Conservation (phyloP, 2,797 vertebrate genomes). For the Taeniopygia guttata region DNA sequence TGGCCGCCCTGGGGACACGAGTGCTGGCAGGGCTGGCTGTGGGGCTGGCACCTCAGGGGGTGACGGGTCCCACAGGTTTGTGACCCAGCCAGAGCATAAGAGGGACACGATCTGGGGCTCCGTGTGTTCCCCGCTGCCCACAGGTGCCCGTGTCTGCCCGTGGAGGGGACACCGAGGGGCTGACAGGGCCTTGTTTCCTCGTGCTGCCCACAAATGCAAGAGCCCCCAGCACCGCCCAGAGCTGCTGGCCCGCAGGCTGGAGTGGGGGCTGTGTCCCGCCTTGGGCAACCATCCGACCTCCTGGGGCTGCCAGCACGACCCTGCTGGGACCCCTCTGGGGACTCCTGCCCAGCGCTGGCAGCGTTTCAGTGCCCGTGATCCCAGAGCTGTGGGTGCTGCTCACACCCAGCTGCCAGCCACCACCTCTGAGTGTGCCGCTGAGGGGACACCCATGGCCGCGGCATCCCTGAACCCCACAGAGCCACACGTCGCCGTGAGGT, state of each 20-base stretch:
- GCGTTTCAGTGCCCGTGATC: neutral
- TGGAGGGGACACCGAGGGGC: rapidly evolving
- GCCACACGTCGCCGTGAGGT: rapidly evolving
- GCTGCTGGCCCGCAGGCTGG: neutral
- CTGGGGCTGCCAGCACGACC: neutral
- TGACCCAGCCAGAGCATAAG: neutral
- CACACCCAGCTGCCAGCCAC: neutral
- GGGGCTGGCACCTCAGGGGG: neutral
- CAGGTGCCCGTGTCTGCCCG: rapidly evolving
- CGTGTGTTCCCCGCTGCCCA: neutral
- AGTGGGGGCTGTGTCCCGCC: rapidly evolving
- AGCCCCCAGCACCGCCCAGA: rapidly evolving
- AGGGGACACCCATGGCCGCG: neutral
- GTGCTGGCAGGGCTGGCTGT: neutral
- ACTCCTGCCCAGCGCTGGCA: neutral
- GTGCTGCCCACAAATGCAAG: neutral
- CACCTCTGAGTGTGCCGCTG: neutral
- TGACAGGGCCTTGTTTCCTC: rapidly evolving
- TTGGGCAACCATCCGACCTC: rapidly evolving
- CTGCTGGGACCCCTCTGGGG: neutral
- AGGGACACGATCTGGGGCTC: neutral
- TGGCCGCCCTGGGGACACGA: neutral
- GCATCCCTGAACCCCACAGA: neutral
- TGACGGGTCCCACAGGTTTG: rapidly evolving
- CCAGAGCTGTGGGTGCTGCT: neutral